Conservation (phyloP, 2,797 vertebrate genomes). For the Octomys mimax region DNA sequence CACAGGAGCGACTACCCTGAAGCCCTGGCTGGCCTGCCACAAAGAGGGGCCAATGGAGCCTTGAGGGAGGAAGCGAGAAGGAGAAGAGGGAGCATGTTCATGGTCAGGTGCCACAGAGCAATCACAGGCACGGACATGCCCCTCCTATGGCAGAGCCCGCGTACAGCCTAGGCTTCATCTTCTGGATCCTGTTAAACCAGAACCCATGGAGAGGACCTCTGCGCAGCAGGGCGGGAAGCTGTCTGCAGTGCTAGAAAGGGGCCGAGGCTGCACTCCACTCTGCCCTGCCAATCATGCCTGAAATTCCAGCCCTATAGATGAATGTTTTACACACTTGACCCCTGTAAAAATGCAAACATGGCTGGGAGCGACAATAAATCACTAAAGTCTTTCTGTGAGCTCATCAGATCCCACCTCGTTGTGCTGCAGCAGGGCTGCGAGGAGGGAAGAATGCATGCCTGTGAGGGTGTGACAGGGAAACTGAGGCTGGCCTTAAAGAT, state of each 20-base stretch:
- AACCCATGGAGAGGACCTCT: neutral
- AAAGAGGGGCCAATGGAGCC: neutral
- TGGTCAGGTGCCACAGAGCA: neutral
- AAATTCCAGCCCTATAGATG: constrained; percentile 62
- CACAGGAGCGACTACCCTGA: too few relatives aligned
- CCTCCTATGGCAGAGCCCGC: neutral
- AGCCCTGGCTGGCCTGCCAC: accelerated
- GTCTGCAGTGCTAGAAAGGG: neutral
- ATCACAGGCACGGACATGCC: neutral
- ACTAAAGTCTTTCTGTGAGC: constrained; percentile 40
- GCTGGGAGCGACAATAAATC: constrained; percentile 60
- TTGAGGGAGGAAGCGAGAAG: neutral
- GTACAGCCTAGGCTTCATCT: neutral
- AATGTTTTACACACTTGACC: constrained; percentile 65
- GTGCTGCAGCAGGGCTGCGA: neutral
- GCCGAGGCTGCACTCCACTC: neutral
- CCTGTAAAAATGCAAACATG: constrained; percentile 57
- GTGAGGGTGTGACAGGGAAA: neutral
- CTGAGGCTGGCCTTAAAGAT: neutral
- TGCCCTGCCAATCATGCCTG: constrained; percentile 54
- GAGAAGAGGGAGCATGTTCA: neutral
- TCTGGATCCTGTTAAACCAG: neutral
- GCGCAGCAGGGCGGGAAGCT: neutral
- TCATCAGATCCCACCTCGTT: constrained; percentile 40
- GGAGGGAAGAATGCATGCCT: neutral